Percentiles rank a stretch among this genome's conserved stretches.
Evolutionary conservation across 1,140 invertebrate species (phyloP).

Genomic region (Chrysomallon squamiferum): DNA sequence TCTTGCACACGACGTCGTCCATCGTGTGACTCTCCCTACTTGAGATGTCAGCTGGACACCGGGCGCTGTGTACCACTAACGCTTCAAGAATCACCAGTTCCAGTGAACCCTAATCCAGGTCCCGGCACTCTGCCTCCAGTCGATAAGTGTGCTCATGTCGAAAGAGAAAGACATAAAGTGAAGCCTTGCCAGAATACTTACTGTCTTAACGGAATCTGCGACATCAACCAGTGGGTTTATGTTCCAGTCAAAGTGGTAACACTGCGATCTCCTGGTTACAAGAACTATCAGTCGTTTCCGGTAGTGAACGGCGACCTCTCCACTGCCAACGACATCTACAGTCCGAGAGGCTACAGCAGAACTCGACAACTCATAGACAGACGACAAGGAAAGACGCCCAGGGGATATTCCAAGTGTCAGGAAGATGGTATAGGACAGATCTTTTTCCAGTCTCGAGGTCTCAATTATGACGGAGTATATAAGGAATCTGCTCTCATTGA

Average conservation of each 20-base stretch:
- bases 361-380: neutral
- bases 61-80: constrained; percentile 13
- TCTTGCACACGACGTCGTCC: constrained; percentile 32
- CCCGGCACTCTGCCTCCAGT: neutral
- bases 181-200: constrained; percentile 43
- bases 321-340: constrained; percentile 38
- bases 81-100: neutral
- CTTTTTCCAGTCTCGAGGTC: constrained; percentile 43
- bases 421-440: constrained; percentile 28
- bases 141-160: neutral
- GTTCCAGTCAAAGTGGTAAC: constrained; percentile 47
- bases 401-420: constrained; percentile 14
- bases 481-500: constrained; percentile 55
- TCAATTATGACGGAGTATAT: constrained; percentile 54
- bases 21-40: constrained; percentile 37
- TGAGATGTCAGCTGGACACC: constrained; percentile 5
- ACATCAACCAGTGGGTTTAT: constrained; percentile 48
- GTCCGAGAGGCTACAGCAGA: constrained; percentile 17
- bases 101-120: neutral
- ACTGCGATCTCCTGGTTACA: constrained; percentile 37
- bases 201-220: constrained; percentile 42
- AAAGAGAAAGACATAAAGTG: neutral
- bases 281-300: constrained; percentile 38
- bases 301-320: constrained; percentile 35
- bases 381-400: constrained; percentile 5